These are phyloP conservation scores for Indri indri DNA, from an alignment of 2,113 vertebrate genomes.

Conservation along the genomic window DNA sequence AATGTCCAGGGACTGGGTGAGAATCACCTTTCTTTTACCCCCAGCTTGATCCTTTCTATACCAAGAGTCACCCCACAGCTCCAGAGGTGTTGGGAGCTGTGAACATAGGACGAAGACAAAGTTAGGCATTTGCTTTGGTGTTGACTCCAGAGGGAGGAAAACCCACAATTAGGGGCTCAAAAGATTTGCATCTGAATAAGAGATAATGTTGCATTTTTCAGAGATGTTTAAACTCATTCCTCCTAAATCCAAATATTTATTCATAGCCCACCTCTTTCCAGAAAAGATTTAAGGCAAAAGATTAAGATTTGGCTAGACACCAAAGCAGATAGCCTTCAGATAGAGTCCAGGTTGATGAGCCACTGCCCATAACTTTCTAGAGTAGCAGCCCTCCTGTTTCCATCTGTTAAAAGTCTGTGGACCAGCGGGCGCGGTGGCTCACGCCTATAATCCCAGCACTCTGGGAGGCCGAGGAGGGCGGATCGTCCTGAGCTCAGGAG, in stretches of 20 bases:
- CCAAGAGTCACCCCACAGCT: background rate
- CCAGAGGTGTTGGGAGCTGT: background rate
- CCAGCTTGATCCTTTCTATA: background rate
- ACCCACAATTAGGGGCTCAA: background rate
- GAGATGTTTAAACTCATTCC: slow-evolving; percentile 1
- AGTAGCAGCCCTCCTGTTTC: background rate
- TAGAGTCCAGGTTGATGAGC: background rate
- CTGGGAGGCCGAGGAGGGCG: too few species aligned
- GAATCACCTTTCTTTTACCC: background rate
- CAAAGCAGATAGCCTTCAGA: background rate
- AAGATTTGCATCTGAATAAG: slow-evolving; percentile 16
- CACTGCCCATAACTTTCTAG: background rate
- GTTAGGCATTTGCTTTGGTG: background rate
- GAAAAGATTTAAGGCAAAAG: slow-evolving; percentile 49
- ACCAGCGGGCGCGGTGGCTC: too few species aligned
- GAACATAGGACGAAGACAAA: background rate
- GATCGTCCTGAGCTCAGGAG: too few species aligned
- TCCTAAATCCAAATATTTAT: slow-evolving; percentile 56
- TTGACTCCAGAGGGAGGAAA: background rate
- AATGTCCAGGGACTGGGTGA: slow-evolving; percentile 51
- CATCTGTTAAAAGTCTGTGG: background rate
- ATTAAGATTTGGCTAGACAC: background rate
- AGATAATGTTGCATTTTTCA: background rate
- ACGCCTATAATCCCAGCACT: too few species aligned
- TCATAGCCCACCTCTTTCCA: slow-evolving; percentile 10